A percentile compares a stretch with the other conserved stretches of the same genome.
These are phyloP conservation scores for Artemisiospiza belli DNA, from an alignment of 2,113 vertebrate species.

Conservation along the genomic window DNA sequence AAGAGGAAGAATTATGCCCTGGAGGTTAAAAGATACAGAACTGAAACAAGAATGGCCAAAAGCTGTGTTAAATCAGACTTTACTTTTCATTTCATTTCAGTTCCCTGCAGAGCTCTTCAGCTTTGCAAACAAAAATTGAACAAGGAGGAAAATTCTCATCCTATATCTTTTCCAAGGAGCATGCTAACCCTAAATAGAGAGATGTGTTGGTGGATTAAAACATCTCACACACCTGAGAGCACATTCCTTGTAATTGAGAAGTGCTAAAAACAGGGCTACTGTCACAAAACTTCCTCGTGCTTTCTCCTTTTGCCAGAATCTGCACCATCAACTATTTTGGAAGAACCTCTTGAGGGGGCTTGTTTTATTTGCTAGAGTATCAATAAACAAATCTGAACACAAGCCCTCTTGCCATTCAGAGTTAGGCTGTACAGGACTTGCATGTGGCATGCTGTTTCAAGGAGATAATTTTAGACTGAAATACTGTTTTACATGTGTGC, in stretches of 20 bases:
- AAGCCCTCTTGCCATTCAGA: not conserved
- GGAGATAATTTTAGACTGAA: not conserved
- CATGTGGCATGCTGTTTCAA: not conserved
- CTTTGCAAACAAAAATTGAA: slow-evolving; percentile 14
- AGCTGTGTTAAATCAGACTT: not conserved
- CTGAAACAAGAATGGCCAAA: not conserved
- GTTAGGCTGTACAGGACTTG: not conserved
- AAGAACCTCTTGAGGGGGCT: not conserved
- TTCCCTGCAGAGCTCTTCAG: not conserved
- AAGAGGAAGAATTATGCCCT: not conserved
- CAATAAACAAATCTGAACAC: not conserved
- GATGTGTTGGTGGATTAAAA: not conserved
- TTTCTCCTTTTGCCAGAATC: not conserved
- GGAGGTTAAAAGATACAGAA: not conserved
- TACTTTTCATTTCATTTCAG: not conserved
- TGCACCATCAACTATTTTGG: accelerated
- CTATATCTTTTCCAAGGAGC: not conserved
- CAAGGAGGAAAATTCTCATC: not conserved
- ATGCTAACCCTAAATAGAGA: not conserved
- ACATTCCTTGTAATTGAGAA: not conserved
- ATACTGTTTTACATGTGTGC: not conserved
- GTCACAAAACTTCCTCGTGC: not conserved
- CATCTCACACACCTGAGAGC: not conserved
- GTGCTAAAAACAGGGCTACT: not conserved
- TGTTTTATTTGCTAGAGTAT: not conserved